Percentiles rank a stretch among this genome's conserved stretches.
These are phyloP conservation scores for Nephrotoma guestfalica DNA, from an alignment of 2,888 invertebrate genomes.

Conservation along the genomic window DNA sequence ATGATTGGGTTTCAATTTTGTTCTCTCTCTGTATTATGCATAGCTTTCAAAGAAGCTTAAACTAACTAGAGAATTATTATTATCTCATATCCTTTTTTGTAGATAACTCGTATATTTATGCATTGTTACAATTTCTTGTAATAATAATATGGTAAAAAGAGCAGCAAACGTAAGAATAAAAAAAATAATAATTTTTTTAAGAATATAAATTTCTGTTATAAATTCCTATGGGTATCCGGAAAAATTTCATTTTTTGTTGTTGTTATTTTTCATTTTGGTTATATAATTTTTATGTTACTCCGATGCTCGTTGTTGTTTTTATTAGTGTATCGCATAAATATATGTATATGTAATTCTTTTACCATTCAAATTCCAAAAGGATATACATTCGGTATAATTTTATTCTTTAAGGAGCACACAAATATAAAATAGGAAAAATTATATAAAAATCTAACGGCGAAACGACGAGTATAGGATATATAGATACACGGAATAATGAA, in stretches of 20 bases:
- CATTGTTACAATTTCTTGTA: background rate
- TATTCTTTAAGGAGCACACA: background rate
- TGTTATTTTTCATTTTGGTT: background rate
- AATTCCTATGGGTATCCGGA: background rate
- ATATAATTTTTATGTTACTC: background rate
- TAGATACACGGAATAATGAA: background rate
- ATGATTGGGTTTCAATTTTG: background rate
- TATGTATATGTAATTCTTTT: background rate
- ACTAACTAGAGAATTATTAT: background rate
- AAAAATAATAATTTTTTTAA: background rate
- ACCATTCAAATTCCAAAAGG: background rate
- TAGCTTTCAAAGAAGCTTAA: background rate
- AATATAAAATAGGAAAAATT: background rate
- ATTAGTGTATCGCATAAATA: background rate
- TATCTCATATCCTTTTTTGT: background rate
- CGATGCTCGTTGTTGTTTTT: background rate
- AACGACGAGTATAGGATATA: background rate
- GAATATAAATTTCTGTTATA: background rate
- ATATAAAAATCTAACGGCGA: background rate
- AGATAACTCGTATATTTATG: background rate
- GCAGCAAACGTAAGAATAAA: background rate
- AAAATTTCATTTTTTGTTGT: background rate
- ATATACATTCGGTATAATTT: background rate
- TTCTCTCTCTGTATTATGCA: background rate
- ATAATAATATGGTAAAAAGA: background rate